phyloP scores from a whole-genome alignment of 2,113 vertebrate species.

The Meriones unguiculatus region DNA sequence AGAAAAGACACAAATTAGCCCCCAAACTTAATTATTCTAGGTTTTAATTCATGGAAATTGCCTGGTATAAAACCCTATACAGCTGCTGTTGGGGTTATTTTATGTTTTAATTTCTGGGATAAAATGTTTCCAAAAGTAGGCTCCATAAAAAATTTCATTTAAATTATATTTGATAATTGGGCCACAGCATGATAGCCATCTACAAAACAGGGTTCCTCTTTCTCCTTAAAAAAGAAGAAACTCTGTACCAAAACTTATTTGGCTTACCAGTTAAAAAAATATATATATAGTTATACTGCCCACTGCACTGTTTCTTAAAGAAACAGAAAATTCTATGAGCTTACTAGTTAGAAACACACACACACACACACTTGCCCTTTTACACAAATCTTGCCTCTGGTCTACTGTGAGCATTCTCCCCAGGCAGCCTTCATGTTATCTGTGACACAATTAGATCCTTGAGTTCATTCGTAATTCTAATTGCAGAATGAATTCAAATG shows the following conservation, averaged over 20 bases:
- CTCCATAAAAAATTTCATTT: slow-evolving; percentile 40
- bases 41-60: slow-evolving; percentile 18
- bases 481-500: not conserved
- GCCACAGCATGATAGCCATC: not conserved
- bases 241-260: not conserved
- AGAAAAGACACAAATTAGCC: not conserved
- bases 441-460: not conserved
- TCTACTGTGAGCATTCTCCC: slow-evolving; percentile 7
- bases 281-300: slow-evolving; percentile 14
- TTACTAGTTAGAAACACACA: not conserved
- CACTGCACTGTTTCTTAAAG: slow-evolving; percentile 34
- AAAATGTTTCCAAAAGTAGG: slow-evolving; percentile 9
- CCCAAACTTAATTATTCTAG: not conserved
- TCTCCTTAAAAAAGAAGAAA: not conserved
- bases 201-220: slow-evolving; percentile 7
- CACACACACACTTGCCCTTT: not conserved
- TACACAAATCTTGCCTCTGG: slow-evolving; percentile 46
- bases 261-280: slow-evolving; percentile 22
- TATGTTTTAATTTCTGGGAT: not conserved
- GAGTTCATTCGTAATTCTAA: not conserved
- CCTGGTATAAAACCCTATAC: not conserved
- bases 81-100: not conserved
- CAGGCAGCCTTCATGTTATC: not conserved
- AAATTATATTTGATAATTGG: slow-evolving; percentile 46
- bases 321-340: not conserved